phyloP scores from a whole-genome alignment of 2,888 invertebrate genomes.

The Minunthozetes semirufus region DNA sequence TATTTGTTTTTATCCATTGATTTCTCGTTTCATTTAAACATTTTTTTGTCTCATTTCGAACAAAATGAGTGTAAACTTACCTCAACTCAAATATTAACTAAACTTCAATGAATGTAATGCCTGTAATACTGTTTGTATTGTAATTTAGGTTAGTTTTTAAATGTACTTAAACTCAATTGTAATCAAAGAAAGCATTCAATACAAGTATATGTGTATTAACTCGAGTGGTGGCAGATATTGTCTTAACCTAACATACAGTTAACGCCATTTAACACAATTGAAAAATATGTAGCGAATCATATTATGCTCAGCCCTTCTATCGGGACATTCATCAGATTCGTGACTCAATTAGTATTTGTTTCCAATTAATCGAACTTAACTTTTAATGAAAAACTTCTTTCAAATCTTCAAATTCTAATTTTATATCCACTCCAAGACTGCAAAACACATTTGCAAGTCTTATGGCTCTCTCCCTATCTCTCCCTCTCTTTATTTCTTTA shows the following conservation, averaged over 20 bases:
- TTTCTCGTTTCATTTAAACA: neutral
- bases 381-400: too few relatives aligned
- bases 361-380: too few relatives aligned
- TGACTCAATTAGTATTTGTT: too few relatives aligned
- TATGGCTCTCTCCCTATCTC: too few relatives aligned
- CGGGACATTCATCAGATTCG: too few relatives aligned
- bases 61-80: neutral
- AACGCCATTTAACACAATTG: neutral
- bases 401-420: neutral
- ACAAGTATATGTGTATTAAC: neutral
- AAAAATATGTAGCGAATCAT: too few relatives aligned
- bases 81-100: neutral
- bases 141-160: constrained; percentile 3
- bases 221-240: neutral
- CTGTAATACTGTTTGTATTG: constrained; percentile 1
- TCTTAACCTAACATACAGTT: neutral
- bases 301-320: too few relatives aligned
- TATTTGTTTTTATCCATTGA: neutral
- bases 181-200: neutral
- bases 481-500: neutral
- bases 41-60: neutral
- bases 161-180: neutral
- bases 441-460: too few relatives aligned
- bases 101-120: neutral
- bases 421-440: neutral